Evolutionary conservation across 2,888 invertebrate genomes (phyloP), one percentile per base, ranked within the genome.

Genomic region (Julus scandinavius): DNA sequence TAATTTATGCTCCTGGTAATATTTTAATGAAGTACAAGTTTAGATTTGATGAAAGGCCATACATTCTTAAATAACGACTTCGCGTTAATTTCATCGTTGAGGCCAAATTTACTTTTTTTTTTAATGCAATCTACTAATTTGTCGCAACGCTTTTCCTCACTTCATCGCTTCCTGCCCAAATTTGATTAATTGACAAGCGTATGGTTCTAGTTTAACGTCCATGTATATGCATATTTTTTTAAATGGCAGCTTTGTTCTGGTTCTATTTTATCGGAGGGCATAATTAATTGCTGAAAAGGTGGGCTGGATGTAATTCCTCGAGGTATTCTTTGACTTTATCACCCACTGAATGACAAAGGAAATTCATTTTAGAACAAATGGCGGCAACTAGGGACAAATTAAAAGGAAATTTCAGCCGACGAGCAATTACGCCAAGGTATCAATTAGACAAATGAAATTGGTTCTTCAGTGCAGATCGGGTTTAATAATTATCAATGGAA

Each of bases 361-460:
- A 63, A 63, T 63, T 63, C 63, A 63, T 63, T 63, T 63, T 63
- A 29, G 63, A 20, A 20, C 63, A 63, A 63, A 63, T 63, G 63
- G 63, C 63, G 63, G 63, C 63, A 63, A 9, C 63, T 17, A 63
- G 63, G 63, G 63, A 63, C 63, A 63, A 63, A 63, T 63, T 63
- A 63, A 63, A 63, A 63, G 63, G 63, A 63, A 63, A 63, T 63
- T 63, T 63, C 63, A 63, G 63, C 63, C 63, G 63, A 20, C 63
- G 13, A 20, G 63, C 63, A 63, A 63, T 63, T 63, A 63, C 63
- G 63, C 63, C 20, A 20, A 63, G 20, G 20, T 63, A 63, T 63
- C 63, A 63, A 63, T 63, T 63, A 63, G 63, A 63, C 63, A 63
- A 63, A 63, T 63, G 63, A 63, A 63, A 9, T 20, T 20, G 63